Evolutionary conservation across 2,113 vertebrate species (phyloP).

Genomic region (Dipodomys ordii): DNA sequence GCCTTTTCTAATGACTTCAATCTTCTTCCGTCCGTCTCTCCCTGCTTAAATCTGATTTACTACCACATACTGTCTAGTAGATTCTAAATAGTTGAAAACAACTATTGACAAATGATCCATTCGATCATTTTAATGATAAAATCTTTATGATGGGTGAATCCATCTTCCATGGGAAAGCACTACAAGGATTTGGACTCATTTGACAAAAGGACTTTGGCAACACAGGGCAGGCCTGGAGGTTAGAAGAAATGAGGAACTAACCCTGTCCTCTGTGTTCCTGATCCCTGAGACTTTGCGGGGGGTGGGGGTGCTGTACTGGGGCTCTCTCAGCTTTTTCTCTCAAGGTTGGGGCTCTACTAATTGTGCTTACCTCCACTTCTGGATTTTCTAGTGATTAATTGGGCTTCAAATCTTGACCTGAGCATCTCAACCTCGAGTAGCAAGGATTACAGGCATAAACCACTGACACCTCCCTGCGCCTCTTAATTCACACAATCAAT

Average conservation of each 20-base stretch:
- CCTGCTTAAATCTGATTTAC: conserved; percentile 4
- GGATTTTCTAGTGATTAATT: too few relatives aligned
- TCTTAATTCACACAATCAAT: neutral
- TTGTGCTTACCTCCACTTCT: too few relatives aligned
- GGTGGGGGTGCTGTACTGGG: too few relatives aligned
- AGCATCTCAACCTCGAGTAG: too few relatives aligned
- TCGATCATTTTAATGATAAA: too few relatives aligned
- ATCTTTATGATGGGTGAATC: neutral
- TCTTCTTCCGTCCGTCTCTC: neutral
- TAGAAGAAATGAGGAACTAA: neutral
- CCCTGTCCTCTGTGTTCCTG: neutral
- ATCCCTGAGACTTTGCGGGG: too few relatives aligned
- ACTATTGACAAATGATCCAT: neutral
- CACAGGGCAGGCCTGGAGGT: neutral
- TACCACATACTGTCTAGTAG: neutral
- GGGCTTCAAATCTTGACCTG: too few relatives aligned
- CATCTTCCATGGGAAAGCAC: neutral
- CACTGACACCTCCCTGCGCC: too few relatives aligned
- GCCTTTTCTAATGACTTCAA: neutral
- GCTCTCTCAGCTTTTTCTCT: too few relatives aligned
- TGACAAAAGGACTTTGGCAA: neutral
- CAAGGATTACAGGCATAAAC: too few relatives aligned
- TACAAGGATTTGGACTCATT: neutral
- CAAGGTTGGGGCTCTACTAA: too few relatives aligned
- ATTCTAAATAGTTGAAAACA: conserved; percentile 11